Evolutionary conservation across 2,797 vertebrate species (phyloP), one percentile per base, ranked within the genome.

Genomic region (Ambastaia sidthimunki): DNA sequence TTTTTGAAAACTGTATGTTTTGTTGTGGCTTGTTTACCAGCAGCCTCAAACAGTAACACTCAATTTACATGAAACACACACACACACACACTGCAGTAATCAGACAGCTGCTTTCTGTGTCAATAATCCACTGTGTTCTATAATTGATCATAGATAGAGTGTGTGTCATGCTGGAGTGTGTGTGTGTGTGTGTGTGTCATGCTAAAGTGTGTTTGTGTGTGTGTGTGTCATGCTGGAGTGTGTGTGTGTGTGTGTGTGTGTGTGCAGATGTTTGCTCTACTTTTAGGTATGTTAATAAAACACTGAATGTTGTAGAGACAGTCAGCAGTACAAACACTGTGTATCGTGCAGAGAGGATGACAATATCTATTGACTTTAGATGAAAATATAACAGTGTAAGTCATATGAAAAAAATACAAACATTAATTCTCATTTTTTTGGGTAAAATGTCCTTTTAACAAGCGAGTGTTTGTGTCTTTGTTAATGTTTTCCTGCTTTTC

Each of bases 101-200:
- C 76, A 67, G 72, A 77, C 28, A 71, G 79, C 69, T 66, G 55
- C 52, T 34, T 71, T 65, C 25, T 60, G 73, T 76, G 84, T 81
- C 81, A 85, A 78, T 83, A 81, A 83, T 83, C 67, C 54, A 70
- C 78, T 83, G 47, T 85, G 81, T 83, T 85, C 71, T 83, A 85
- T 85, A 80, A 85, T 85, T 83, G 50, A 85, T 85, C 74, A 78
- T 74, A 81, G 78, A 83, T 71, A n/a, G n/a, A n/a, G n/a, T n/a
- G n/a, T n/a, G n/a, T n/a, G n/a, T n/a, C n/a, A 70, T 83, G 71
- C 75, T 71, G 68, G 71, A 68, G 81, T 44, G 37, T 23, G 52
- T 47, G 37, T 82, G 50, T 83, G 84, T 71, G 47, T 80, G 65
- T 60, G 70, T 71, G 59, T 55, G 72, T 67, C n/a, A n/a, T n/a